Percentiles rank a stretch among this genome's conserved stretches.
phyloP scores from a whole-genome alignment of 2,888 invertebrate genomes.

The Thymelicus acteon region DNA sequence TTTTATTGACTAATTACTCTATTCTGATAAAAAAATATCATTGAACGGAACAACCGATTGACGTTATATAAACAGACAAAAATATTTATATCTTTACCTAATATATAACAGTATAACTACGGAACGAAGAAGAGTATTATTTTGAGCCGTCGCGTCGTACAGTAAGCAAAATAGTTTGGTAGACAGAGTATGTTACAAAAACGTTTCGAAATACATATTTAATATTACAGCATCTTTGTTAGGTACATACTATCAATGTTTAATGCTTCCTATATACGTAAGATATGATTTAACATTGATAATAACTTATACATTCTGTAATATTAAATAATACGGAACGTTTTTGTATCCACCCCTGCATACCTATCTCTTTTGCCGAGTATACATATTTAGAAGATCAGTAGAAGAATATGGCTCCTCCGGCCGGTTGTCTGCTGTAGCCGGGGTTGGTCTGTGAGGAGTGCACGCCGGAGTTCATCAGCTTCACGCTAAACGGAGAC shows the following conservation, averaged over 20 bases:
- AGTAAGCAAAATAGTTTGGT: too few relatives aligned
- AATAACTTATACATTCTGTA: too few relatives aligned
- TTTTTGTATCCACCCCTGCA: too few relatives aligned
- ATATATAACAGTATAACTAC: not conserved
- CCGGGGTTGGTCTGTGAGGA: slow-evolving; percentile 92
- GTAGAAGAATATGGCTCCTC: slow-evolving; percentile 89
- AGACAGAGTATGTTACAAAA: too few relatives aligned
- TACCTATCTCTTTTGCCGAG: too few relatives aligned
- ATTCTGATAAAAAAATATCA: slow-evolving; percentile 8
- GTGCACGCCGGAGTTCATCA: slow-evolving; percentile 93
- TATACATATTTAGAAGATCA: slow-evolving; percentile 51
- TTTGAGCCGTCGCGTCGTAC: too few relatives aligned
- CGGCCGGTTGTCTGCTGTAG: slow-evolving; percentile 91
- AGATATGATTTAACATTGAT: too few relatives aligned
- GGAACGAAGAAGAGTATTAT: not conserved
- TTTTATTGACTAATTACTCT: not conserved
- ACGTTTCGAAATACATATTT: too few relatives aligned
- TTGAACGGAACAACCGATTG: not conserved
- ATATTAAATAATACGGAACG: too few relatives aligned
- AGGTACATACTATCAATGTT: too few relatives aligned
- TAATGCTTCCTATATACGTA: too few relatives aligned
- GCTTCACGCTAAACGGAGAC: slow-evolving; percentile 90
- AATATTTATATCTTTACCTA: slow-evolving; percentile 6
- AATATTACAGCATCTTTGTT: too few relatives aligned
- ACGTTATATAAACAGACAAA: slow-evolving; percentile 28